Evolutionary conservation across 2,113 vertebrate species (phyloP).

Genomic region (Sylvia atricapilla): DNA sequence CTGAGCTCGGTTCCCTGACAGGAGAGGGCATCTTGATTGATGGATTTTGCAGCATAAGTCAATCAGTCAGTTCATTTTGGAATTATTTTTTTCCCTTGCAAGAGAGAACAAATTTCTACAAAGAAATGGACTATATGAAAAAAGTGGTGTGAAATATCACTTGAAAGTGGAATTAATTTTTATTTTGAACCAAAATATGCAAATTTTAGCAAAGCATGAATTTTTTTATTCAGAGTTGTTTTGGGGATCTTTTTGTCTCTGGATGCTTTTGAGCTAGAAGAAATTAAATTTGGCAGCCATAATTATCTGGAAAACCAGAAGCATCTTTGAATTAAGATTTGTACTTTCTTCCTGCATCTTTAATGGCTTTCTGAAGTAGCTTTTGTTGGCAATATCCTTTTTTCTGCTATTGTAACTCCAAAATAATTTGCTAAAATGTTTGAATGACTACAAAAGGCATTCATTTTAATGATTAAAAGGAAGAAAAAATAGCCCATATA

Average conservation of each 20-base stretch:
- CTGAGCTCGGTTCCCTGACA: slow-evolving; percentile 6
- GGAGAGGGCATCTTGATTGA: slow-evolving; percentile 27
- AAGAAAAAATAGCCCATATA: neutral
- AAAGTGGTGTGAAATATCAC: neutral
- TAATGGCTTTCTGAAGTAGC: neutral
- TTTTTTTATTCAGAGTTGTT: neutral
- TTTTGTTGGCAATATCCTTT: neutral
- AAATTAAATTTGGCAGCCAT: neutral
- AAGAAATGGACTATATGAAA: neutral
- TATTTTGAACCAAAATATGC: neutral
- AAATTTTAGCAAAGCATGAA: neutral
- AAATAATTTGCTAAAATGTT: neutral
- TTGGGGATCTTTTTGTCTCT: neutral
- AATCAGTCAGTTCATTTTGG: neutral
- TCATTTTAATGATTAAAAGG: neutral
- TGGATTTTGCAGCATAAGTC: neutral
- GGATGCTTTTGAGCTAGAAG: neutral
- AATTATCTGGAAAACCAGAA: neutral
- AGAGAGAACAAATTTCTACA: neutral
- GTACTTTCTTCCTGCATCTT: neutral
- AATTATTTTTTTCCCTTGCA: neutral
- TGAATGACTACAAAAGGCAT: neutral
- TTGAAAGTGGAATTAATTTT: neutral
- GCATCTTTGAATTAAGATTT: neutral
- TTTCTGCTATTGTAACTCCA: neutral